phyloP scores from a whole-genome alignment of 2,797 vertebrate species.

The Pseudomugil gertrudae region DNA sequence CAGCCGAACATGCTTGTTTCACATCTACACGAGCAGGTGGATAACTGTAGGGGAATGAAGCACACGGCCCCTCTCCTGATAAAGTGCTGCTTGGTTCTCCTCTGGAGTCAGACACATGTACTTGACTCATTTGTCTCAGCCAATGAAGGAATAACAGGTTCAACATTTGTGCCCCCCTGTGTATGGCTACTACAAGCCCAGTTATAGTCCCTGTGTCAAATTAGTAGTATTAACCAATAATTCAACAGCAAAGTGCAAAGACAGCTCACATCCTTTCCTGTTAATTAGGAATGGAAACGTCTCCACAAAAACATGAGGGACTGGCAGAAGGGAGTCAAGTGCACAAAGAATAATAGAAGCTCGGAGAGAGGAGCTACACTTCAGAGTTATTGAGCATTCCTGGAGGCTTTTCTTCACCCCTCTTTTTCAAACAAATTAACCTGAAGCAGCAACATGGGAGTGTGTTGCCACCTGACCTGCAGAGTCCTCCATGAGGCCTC shows the following conservation, averaged over 20 bases:
- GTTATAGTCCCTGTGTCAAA: constrained; percentile 29
- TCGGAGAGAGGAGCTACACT: constrained; percentile 6
- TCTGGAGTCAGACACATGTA: constrained; percentile 58
- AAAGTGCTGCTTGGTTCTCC: constrained; percentile 47
- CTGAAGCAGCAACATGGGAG: constrained; percentile 36
- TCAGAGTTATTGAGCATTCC: constrained; percentile 18
- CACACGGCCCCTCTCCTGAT: constrained; percentile 47
- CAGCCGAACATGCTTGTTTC: constrained; percentile 70
- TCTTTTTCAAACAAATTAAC: constrained; percentile 48
- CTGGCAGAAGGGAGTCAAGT: neutral
- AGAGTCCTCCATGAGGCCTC: constrained; percentile 7
- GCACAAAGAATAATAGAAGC: constrained; percentile 24
- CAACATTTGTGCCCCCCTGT: constrained; percentile 40
- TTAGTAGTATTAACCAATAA: constrained; percentile 17
- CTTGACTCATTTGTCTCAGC: constrained; percentile 58
- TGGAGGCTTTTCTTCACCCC: constrained; percentile 20
- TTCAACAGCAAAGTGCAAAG: constrained; percentile 17
- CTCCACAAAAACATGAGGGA: neutral
- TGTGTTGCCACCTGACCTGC: constrained; percentile 61
- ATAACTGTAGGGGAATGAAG: constrained; percentile 50
- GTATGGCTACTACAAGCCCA: constrained; percentile 35
- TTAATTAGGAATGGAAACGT: constrained; percentile 18
- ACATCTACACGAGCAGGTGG: constrained; percentile 49
- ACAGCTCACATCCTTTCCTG: constrained; percentile 14
- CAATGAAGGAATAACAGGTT: constrained; percentile 48